Evolutionary conservation across 1,140 invertebrate genomes (phyloP), one percentile per base, ranked within the genome.

Genomic region (Drosophila grimshawi): DNA sequence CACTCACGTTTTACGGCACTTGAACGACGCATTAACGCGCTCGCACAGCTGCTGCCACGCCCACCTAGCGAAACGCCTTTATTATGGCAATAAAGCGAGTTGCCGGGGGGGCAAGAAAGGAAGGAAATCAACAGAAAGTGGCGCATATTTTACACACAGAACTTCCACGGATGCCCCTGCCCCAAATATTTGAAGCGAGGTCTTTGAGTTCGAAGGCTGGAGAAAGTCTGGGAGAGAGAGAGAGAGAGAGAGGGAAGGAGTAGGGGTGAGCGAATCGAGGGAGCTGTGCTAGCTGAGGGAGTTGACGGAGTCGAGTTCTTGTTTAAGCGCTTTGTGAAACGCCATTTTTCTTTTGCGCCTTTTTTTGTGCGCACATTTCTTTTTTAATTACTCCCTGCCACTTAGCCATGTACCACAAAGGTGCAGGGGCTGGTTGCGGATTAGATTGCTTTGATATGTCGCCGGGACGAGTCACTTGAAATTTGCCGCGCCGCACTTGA

Each of bases 21-120:
- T 88, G 88, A 88, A 78, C 85, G 80, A 88, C 85, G 85, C 85
- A 88, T 88, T 88, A 88, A 88, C 85, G 85, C 85, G 85, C 70
- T 64, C 77, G 80, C 85, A 88, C 85, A 88, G 83, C 80, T 89
- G 83, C 66, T 86, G 77, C 83, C 64, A 74, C 80, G 77, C 70
- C 80, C 69, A 43, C 19, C 41, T 43, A 43, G 39, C 37, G 70
- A 68, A 61, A 68, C 48, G 77, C 77, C 85, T 88, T 83, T 88
- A 88, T 88, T 89, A 85, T 71, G 85, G 85, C 85, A 88, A 88
- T 89, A 88, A 89, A 89, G 80, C 66, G 60, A 76, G 76, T 72
- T 68, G 1, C 60, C 19, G 19, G 19, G 19, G 19, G 19, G 19
- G 43, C 41, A 49, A 52, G 48, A 46, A 19, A 70, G 39, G 27